Base-by-base conservation (phyloP, 2,113 vertebrate genomes). In the Vulpes lagopus region DNA sequence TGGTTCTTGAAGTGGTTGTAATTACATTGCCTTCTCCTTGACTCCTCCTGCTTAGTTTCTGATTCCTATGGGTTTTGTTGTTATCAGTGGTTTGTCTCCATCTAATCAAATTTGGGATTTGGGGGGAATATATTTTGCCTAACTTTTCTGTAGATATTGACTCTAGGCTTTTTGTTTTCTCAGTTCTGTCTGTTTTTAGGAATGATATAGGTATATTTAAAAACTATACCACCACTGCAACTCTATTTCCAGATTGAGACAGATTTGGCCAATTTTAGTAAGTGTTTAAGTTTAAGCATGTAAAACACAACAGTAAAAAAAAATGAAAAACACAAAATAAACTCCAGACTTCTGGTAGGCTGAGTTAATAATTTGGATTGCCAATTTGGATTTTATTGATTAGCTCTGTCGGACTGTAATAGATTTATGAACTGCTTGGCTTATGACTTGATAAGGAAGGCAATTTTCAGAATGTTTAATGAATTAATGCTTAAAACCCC, bases 311-410 rank as follows among this genome's bases (percentile, higher is more conserved):
- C 12, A 38, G 55, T 15, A 83, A 76, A 27, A 69, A 91, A 57
- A n/a, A 84, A 59, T 19, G 22, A 32, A n/a, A 4, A 65, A 57
- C 49, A 55, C 8, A n/a, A 71, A 81, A 80, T 19, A 22, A 88
- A 78, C 23, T 32, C 27, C 14, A 81, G 53, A 60, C 35, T 73
- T 78, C 8, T 78, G 64, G 11, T 71, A 86, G 79, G 65, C 35
- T 65, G 38, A 89, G 6, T 78, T 86, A 71, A 82, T 35, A 78
- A 23, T 53, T 81, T 95, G 59, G 27, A 89, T 89, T 92, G 71
- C n/a, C n/a, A 76, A 4, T 53, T 95, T 82, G 55, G 55, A 86
- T 78, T 30, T 89, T 49, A 64, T 12, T 73, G 32, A 64, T 88
- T 86, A 89, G 64, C 7, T 57, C 51, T 67, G 16, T 9, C 20